Base-by-base conservation (phyloP, 2,888 invertebrate species). In the Brenthis daphne region DNA sequence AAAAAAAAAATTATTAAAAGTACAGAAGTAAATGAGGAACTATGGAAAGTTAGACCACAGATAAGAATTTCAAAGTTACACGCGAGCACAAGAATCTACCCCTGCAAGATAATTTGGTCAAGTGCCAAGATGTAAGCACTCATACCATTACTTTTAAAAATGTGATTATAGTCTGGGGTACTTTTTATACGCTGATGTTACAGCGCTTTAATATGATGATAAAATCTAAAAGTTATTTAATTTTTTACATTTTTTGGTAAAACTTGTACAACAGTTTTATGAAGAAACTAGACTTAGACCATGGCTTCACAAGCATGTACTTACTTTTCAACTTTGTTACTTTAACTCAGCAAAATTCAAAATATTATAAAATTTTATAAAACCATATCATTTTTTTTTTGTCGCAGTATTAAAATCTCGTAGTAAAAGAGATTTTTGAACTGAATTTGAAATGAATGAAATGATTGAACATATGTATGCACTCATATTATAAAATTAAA, bases 1-100 rank as follows among this genome's bases (percentile, higher is more conserved):
- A 11, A 43, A 29, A 43, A 11, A 43, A 11, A 43, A 0, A 11
- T 11, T 43, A 43, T 20, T 11, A 43, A 43, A 60, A 60, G 47
- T 48, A 58, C 47, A 24, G 24, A 74, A 65, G 53, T 69, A 73
- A 75, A 77, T 80, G 75, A 80, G 79, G 72, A 69, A 68, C 64
- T 71, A 69, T 68, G 57, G 68, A 61, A 68, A 68, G 65, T 53
- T 67, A 69, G 58, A 64, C 53, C 60, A 65, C 47, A 70, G 72
- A 70, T 70, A 72, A 72, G 70, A 70, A 67, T 54, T 63, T 64
- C 54, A 67, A 70, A 72, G 57, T 70, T 67, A 58, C 65, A 65
- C 64, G 57, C 61, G 65, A 48, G 58, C 70, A 57, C 67, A 67
- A 63, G 66, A 57, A 53, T 37, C 51, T 37, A 64, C 54, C 50